phyloP scores from a whole-genome alignment of 2,113 vertebrate genomes.

The Dromaius novaehollandiae region DNA sequence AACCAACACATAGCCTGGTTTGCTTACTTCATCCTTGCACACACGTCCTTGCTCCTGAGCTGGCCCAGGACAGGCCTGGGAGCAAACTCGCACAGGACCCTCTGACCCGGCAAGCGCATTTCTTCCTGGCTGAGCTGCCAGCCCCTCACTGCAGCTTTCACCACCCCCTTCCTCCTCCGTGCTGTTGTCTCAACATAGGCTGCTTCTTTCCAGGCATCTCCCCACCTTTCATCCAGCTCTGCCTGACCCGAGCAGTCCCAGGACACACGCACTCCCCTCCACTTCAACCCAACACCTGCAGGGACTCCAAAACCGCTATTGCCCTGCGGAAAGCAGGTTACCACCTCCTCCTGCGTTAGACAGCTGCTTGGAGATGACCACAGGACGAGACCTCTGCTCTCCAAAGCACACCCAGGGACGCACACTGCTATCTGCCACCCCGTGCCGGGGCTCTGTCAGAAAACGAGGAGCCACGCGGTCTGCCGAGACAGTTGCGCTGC shows the following conservation, averaged over 20 bases:
- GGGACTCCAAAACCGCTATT: background rate
- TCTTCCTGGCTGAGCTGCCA: background rate
- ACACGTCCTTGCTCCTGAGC: rapidly evolving
- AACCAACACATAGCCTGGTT: rapidly evolving
- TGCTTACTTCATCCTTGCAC: background rate
- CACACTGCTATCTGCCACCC: too few relatives aligned
- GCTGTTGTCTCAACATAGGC: too few relatives aligned
- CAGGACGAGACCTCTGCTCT: too few relatives aligned
- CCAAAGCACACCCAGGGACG: too few relatives aligned
- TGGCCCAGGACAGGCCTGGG: background rate
- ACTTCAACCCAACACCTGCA: background rate
- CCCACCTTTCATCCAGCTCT: background rate
- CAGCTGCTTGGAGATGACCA: too few relatives aligned
- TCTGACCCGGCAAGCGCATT: background rate
- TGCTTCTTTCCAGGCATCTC: background rate
- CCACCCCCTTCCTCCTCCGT: background rate
- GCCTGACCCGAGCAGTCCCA: too few relatives aligned
- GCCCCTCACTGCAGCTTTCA: background rate
- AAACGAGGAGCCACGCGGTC: too few relatives aligned
- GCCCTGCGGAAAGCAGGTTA: too few relatives aligned
- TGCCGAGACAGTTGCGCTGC: background rate
- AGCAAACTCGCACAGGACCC: background rate
- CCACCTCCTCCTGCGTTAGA: too few relatives aligned
- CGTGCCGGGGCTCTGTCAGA: too few relatives aligned
- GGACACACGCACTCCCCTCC: background rate